phyloP scores from a whole-genome alignment of 2,113 vertebrate genomes.

The Mustela nigripes region DNA sequence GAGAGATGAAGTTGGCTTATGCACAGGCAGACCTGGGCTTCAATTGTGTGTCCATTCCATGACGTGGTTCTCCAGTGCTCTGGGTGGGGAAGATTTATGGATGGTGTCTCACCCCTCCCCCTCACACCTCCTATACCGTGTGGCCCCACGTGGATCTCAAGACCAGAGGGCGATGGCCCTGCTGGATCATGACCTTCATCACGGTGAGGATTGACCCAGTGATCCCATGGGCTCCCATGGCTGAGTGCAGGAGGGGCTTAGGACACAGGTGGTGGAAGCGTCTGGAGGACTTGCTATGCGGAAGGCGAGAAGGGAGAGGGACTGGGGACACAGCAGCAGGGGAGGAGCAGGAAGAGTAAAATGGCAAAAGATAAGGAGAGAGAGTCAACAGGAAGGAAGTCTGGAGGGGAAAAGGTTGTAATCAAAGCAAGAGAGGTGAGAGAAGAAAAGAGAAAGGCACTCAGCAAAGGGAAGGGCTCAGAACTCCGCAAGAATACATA shows the following conservation, averaged over 20 bases:
- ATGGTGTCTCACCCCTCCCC: not conserved
- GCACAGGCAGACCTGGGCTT: not conserved
- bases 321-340: not conserved
- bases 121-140: fast-evolving
- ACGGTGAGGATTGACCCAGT: too few relatives aligned
- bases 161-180: fast-evolving
- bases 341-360: not conserved
- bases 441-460: not conserved
- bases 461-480: not conserved
- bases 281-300: not conserved
- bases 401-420: not conserved
- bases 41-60: fast-evolving
- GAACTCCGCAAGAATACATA: not conserved
- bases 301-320: fast-evolving
- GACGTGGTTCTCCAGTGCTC: not conserved
- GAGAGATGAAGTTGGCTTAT: not conserved
- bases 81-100: not conserved
- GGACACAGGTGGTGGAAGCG: not conserved
- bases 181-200: fast-evolving
- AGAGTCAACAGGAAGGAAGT: not conserved
- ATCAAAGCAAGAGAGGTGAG: not conserved
- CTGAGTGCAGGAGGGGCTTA: not conserved
- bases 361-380: not conserved
- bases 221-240: not conserved
- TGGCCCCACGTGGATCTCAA: fast-evolving